Evolutionary conservation across 1,140 invertebrate species (phyloP), one percentile per base, ranked within the genome.

Genomic region (Xylocopa sonorina): DNA sequence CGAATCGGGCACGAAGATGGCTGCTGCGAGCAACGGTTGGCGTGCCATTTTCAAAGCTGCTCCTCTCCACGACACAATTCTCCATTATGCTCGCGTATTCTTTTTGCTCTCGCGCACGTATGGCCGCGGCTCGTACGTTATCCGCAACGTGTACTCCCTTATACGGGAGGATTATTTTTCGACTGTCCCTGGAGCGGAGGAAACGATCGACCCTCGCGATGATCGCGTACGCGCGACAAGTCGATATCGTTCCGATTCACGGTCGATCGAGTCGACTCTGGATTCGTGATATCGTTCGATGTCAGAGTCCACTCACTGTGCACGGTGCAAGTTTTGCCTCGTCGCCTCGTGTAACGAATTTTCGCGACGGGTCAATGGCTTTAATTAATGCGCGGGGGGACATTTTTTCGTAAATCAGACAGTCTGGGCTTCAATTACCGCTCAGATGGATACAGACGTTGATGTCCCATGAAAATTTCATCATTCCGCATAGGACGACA

Each of bases 31-130:
- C 71, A 67, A 43, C n/a, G 58, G 64, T 68, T 69, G 71, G 68
- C 79, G 38, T 77, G 69, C 80, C 77, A 84, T 85, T 83, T 86
- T 51, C 78, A 88, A 77, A 78, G 80, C 74, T 74, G 67, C 66
- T 87, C 66, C 78, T 76, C 64, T 43, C 55, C 51, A n/a, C n/a
- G 62, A 82, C 76, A 79, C 77, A 53, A 81, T 55, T 46, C 78
- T 78, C 64, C 76, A 87, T 73, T 78, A 80, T 41, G 79, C 76
- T 57, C 62, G 46, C 48, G 60, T 46, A 18, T n/a, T 41, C 38
- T 81, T 51, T 21, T 34, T 24, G 43, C 38, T 29, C 77, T n/a
- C n/a, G n/a, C n/a, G n/a, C n/a, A n/a, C n/a, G n/a, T n/a, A n/a
- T n/a, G 72, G 71, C 66, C 63, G 24, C 73, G 66, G 34, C n/a